Evolutionary conservation across 2,888 invertebrate species (phyloP), one percentile per base, ranked within the genome.

Genomic region (Tipula vernalis): DNA sequence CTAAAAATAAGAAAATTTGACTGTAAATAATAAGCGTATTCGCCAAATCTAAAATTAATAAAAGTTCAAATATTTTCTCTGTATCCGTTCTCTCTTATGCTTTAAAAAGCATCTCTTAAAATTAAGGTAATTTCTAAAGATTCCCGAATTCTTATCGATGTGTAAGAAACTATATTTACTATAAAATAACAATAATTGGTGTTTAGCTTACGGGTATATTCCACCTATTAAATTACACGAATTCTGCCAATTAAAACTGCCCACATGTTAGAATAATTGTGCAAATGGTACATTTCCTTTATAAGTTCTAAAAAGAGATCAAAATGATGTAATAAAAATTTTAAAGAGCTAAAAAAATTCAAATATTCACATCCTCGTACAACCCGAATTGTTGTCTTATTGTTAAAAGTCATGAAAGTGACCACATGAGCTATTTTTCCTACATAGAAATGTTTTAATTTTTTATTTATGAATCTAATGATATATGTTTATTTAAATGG

Each of bases 401-500:
- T 71, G 71, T 71, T 71, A 71, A 71, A 71, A 71, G 28, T 71
- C 28, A 71, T 71, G 71, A 71, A 71, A 71, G 28, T 71, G 71
- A 71, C 71, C 71, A 71, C 71, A 71, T 71, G 71, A 71, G 10
- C 71, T 15, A 51, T 51, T 51, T 51, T 8, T 28, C 28, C 18
- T 57, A 57, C 18, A 71, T 71, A 10, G 4, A 1, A n/a, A n/a
- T 28, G 3, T 28, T 71, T 4, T 10, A 28, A 18, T 28, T 71
- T 28, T 12, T 0, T 28, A 10, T 71, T 18, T 3, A 71, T 71
- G 10, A 28, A 28, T 28, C 71, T 71, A 71, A 71, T 71, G 71
- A 71, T 71, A 71, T 28, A 71, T 71, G 71, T 71, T 71, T 71
- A 71, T 71, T 84, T 84, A 39, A 84, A 84, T 84, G 84, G 41